Conservation (phyloP, 2,797 vertebrate species). For the Lycodopsis pacificus region DNA sequence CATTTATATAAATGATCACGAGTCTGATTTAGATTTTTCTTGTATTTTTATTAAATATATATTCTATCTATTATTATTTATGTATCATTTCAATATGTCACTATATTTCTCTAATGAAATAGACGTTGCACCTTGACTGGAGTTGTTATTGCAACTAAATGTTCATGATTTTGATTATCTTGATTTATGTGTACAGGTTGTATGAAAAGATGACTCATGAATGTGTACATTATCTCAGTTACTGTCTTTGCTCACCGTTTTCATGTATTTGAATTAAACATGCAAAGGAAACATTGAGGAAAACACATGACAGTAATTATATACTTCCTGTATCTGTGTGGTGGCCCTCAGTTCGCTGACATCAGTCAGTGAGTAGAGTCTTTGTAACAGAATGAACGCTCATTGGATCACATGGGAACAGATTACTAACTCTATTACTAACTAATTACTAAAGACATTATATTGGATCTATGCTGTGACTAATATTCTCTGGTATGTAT, state of each 20-base stretch:
- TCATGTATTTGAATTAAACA: background rate
- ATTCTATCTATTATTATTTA: background rate
- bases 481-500: constrained; percentile 69
- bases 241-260: background rate
- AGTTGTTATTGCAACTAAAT: constrained; percentile 1
- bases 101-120: background rate
- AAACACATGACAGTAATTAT: constrained; percentile 8
- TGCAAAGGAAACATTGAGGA: background rate
- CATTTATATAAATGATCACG: background rate
- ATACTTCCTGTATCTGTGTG: constrained; percentile 4
- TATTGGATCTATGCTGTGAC: constrained; percentile 70
- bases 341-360: constrained; percentile 6
- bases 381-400: constrained; percentile 24
- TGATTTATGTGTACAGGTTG: background rate
- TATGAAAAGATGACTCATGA: background rate
- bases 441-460: too few species aligned
- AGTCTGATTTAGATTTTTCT: background rate
- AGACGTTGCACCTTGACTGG: background rate
- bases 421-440: background rate
- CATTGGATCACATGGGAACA: constrained; percentile 12
- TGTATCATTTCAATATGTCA: background rate
- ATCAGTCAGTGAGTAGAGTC: background rate
- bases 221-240: background rate
- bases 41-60: background rate
- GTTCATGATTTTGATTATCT: too few species aligned